These are phyloP conservation scores for Crepidodera aurea DNA, from an alignment of 2,888 invertebrate species.

Conservation along the genomic window DNA sequence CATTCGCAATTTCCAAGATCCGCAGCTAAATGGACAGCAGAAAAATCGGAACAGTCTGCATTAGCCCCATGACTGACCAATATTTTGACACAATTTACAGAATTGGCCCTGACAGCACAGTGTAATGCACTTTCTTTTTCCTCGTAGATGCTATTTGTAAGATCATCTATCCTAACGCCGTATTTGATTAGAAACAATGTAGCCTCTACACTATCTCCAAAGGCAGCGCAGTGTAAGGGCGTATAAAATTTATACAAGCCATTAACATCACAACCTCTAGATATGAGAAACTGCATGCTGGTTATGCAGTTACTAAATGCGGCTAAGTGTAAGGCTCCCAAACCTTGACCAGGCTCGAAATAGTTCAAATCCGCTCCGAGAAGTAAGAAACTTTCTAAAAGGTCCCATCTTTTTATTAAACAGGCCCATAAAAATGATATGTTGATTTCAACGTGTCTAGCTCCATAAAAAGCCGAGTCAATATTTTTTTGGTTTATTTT, in stretches of 20 bases:
- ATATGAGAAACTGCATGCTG: conserved; percentile 73
- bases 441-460: conserved; percentile 73
- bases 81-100: conserved; percentile 77
- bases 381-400: conserved; percentile 69
- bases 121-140: conserved; percentile 82
- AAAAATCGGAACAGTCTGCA: conserved; percentile 80
- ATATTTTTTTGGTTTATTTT: conserved; percentile 68
- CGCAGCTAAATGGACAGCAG: conserved; percentile 83
- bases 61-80: conserved; percentile 78
- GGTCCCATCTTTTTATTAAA: conserved; percentile 73
- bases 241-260: conserved; percentile 76
- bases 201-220: conserved; percentile 83
- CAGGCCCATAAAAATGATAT: conserved; percentile 77
- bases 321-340: conserved; percentile 78
- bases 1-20: conserved; percentile 79
- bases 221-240: conserved; percentile 88
- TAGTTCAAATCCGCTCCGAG: conserved; percentile 56
- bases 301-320: conserved; percentile 79
- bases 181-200: conserved; percentile 77
- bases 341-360: conserved; percentile 74
- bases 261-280: conserved; percentile 74
- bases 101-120: conserved; percentile 84
- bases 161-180: conserved; percentile 71
- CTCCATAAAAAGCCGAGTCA: conserved; percentile 62
- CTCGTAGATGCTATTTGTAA: conserved; percentile 67